phyloP scores from a whole-genome alignment of 1,140 invertebrate species.

The Dolichoris vasculosae region DNA sequence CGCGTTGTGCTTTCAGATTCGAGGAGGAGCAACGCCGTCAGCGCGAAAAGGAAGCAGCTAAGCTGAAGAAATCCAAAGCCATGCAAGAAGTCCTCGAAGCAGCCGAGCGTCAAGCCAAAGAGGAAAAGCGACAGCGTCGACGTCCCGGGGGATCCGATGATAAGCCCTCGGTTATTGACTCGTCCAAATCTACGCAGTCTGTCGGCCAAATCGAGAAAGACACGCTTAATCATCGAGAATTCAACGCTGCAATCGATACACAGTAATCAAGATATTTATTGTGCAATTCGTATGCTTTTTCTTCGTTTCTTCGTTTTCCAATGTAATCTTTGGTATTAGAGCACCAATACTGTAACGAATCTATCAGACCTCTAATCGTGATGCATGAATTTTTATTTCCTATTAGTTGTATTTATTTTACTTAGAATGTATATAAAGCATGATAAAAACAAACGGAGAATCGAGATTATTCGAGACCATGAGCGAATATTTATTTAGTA shows the following conservation, averaged over 20 bases:
- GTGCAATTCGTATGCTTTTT: neutral
- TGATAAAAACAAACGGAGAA: too few relatives aligned
- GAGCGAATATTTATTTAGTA: too few relatives aligned
- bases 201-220: conserved; percentile 55
- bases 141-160: neutral
- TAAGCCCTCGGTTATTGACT: neutral
- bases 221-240: conserved; percentile 50
- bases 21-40: conserved; percentile 70
- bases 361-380: neutral
- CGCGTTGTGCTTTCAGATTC: conserved; percentile 60
- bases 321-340: neutral
- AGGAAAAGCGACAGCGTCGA: conserved; percentile 77
- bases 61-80: conserved; percentile 62
- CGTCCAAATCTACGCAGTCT: neutral
- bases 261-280: conserved; percentile 18
- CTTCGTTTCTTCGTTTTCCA: neutral
- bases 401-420: neutral
- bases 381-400: neutral
- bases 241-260: conserved; percentile 31
- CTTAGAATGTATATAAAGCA: neutral
- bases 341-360: neutral
- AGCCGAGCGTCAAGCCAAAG: conserved; percentile 76
- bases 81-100: conserved; percentile 74
- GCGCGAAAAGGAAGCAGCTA: conserved; percentile 69
- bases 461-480: too few relatives aligned